phyloP scores from a whole-genome alignment of 2,113 vertebrate species.

The Podarcis raffonei region DNA sequence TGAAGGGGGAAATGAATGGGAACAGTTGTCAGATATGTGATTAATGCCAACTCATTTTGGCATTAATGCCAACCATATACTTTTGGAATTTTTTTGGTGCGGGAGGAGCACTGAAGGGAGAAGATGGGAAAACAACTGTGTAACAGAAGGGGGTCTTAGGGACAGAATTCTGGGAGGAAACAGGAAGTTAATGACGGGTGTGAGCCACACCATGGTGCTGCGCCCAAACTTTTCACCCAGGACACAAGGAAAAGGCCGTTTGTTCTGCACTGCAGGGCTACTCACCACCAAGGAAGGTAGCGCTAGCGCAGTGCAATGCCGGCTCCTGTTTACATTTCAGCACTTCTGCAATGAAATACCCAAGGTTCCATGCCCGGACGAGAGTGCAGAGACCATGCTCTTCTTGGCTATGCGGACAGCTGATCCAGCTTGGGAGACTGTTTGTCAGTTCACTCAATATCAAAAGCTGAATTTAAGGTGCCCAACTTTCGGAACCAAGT shows the following conservation, averaged over 20 bases:
- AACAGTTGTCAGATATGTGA: constrained; percentile 39
- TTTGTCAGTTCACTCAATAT: constrained; percentile 23
- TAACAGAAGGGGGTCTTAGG: constrained; percentile 23
- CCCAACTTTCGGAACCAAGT: constrained; percentile 38
- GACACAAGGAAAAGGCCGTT: constrained; percentile 36
- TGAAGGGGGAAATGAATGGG: constrained; percentile 46
- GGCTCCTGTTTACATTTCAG: constrained; percentile 51
- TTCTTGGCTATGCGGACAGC: background rate
- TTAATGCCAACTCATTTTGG: constrained; percentile 57
- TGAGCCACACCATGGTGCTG: constrained; percentile 31
- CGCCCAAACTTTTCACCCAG: constrained; percentile 30
- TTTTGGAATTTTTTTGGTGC: background rate
- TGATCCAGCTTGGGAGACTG: background rate
- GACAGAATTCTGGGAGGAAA: constrained; percentile 37
- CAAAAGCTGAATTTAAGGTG: constrained; percentile 20
- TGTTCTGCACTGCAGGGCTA: constrained; percentile 43
- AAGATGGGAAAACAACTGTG: constrained; percentile 9
- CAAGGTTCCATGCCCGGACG: constrained; percentile 38
- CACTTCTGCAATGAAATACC: constrained; percentile 51
- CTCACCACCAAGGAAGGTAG: constrained; percentile 34
- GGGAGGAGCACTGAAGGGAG: constrained; percentile 36
- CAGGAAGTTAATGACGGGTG: background rate
- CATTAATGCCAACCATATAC: background rate
- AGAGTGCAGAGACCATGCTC: constrained; percentile 32
- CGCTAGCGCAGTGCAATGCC: constrained; percentile 44